Base-by-base conservation (phyloP, 2,888 invertebrate genomes). In the Keiferia lycopersicella region DNA sequence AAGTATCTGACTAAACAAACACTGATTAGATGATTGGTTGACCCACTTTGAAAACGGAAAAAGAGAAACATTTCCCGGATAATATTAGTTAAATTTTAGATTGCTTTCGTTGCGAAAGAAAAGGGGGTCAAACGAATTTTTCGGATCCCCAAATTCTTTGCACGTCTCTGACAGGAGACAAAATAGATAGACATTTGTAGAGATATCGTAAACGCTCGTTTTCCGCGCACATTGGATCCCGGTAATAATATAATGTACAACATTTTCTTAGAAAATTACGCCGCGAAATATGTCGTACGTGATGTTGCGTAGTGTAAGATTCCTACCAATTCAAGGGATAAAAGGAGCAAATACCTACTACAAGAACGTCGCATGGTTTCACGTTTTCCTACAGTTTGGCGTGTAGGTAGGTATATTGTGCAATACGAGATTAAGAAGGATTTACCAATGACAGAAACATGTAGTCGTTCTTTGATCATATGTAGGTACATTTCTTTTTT, bases 171-270 rank as follows among this genome's bases (percentile, higher is more conserved):
- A 56, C 34, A 56, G n/a, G 30, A 56, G 56, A 56, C 56, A 56
- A 56, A 26, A 56, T 56, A 56, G 56, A 34, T 26, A 53, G 53
- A 53, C 11, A 56, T 56, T 34, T 16, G 26, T 34, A 34, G n/a
- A 34, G 30, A 53, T 53, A 53, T 53, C 22, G 56, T 56, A 53
- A 22, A 53, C 30, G 34, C 34, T 34, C 34, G 34, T 56, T 30
- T 56, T 34, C 18, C 16, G n/a, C 22, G 16, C 30, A 14, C 56
- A 16, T 34, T 4, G 51, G 51, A 34, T 56, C 34, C 34, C 56
- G 56, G 51, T 56, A 56, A 56, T 56, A 56, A 56, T 56, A 34
- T 56, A 56, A 56, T 56, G 56, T 56, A 56, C 56, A 53, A 14
- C 26, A 26, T 56, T 56, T 56, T 34, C 56, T 56, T 34, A 34